phyloP scores from a whole-genome alignment of 1,140 invertebrate genomes.

The Leptopilina boulardi region DNA sequence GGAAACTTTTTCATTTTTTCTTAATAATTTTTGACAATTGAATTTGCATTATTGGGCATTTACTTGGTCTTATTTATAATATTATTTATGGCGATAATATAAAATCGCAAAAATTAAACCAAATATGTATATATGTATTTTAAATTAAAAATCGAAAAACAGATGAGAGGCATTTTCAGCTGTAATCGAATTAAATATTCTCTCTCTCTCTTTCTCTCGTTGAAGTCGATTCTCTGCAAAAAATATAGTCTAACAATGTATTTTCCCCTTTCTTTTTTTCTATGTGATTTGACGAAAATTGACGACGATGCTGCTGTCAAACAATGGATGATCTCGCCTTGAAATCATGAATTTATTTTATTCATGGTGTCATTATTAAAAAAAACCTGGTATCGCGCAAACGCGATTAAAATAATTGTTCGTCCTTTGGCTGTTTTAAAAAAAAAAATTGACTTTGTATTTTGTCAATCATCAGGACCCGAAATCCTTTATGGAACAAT shows the following conservation, averaged over 20 bases:
- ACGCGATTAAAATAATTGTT: neutral
- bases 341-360: constrained; percentile 53
- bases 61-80: constrained; percentile 62
- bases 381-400: neutral
- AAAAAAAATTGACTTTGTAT: neutral
- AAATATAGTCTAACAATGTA: constrained; percentile 74
- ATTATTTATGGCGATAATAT: neutral
- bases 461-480: constrained; percentile 65
- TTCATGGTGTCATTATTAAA: neutral
- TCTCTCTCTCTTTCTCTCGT: no score
- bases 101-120: neutral
- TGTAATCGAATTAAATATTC: constrained; percentile 38
- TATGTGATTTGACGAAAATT: constrained; percentile 77
- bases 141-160: neutral
- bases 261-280: constrained; percentile 77
- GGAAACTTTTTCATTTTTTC: neutral
- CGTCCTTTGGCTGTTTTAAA: neutral
- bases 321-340: constrained; percentile 73
- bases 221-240: constrained; percentile 24
- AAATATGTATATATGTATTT: neutral
- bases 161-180: constrained; percentile 3
- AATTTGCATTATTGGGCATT: constrained; percentile 65
- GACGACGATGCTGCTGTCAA: constrained; percentile 76
- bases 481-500: constrained; percentile 75
- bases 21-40: neutral